Evolutionary conservation across 1,140 invertebrate species (phyloP).

Genomic region (Bombus superbus): DNA sequence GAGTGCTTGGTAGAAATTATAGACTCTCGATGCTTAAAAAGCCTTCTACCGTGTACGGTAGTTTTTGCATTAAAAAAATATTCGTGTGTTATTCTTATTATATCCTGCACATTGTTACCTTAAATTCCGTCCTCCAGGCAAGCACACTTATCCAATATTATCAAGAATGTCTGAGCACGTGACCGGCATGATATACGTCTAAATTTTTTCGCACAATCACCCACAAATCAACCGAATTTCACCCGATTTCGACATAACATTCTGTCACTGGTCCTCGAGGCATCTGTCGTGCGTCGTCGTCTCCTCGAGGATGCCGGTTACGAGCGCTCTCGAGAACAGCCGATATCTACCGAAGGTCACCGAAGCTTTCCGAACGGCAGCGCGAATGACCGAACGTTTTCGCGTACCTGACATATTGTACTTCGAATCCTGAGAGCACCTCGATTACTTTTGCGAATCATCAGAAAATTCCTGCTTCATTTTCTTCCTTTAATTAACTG

Average conservation of each 20-base stretch:
- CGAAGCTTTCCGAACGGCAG: conserved; percentile 30
- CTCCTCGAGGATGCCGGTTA: conserved; percentile 59
- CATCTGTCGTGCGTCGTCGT: conserved; percentile 52
- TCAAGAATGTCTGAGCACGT: background rate
- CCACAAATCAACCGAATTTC: conserved; percentile 43
- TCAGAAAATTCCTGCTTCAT: background rate
- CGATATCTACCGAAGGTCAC: conserved; percentile 43
- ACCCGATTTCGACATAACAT: conserved; percentile 51
- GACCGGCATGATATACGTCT: conserved; percentile 23
- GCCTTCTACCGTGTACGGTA: background rate
- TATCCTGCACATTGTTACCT: conserved; percentile 20
- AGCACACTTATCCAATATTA: conserved; percentile 22
- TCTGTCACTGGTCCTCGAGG: conserved; percentile 53
- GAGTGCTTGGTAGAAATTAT: background rate
- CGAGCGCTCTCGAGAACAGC: conserved; percentile 29
- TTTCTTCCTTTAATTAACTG: background rate
- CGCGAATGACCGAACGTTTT: conserved; percentile 37
- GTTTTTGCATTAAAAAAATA: conserved; percentile 14
- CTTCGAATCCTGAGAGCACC: conserved; percentile 21
- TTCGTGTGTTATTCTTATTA: background rate
- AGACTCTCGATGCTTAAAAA: background rate
- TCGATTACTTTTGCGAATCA: background rate
- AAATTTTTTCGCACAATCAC: conserved; percentile 14
- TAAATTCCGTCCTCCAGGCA: background rate
- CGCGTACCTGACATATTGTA: conserved; percentile 48